Evolutionary conservation across 2,888 invertebrate species (phyloP), one percentile per base, ranked within the genome.

Genomic region (Lydus trimaculatus): DNA sequence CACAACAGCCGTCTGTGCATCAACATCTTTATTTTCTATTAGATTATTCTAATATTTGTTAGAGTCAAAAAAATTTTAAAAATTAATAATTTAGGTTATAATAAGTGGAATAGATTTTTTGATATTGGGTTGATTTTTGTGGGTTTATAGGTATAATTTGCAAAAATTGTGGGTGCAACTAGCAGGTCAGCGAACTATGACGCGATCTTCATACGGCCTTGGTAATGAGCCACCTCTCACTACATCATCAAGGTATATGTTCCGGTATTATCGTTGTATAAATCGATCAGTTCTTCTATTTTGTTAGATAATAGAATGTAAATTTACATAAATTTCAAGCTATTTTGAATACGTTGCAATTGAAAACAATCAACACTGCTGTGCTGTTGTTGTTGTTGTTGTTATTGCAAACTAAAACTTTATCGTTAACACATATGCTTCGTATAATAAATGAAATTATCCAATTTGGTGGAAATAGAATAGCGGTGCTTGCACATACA

Each of bases 201-300:
- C 64, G 71, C 77, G 76, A 75, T 78, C 78, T 78, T 78, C 77
- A 75, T 77, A 78, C 80, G 79, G 78, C 79, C 79, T 80, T 79
- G 79, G 75, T 76, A 78, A 76, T 78, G 79, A 78, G 78, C 78
- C 75, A 71, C 67, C 67, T 65, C 61, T 20, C 43, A n/a, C 11
- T 20, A 8, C 43, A 43, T 13, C 11, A 17, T 43, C 17, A 39
- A 39, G n/a, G 39, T 48, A 20, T 20, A 15, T 9, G 43, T 48
- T 48, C 20, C 48, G 48, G 48, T 48, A 23, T 20, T 20, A n/a
- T 48, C 48, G 11, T 48, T 48, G 6, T 20, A 20, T 20, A 48
- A 20, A 48, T 48, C 48, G 48, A 48, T 48, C 20, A 48, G 13
- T 48, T 20, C 48, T 8, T 11, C 9, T 48, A 20, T 9, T 48